These are phyloP conservation scores for Oegoconia quadripuncta DNA, from an alignment of 2,888 invertebrate genomes.

Conservation along the genomic window DNA sequence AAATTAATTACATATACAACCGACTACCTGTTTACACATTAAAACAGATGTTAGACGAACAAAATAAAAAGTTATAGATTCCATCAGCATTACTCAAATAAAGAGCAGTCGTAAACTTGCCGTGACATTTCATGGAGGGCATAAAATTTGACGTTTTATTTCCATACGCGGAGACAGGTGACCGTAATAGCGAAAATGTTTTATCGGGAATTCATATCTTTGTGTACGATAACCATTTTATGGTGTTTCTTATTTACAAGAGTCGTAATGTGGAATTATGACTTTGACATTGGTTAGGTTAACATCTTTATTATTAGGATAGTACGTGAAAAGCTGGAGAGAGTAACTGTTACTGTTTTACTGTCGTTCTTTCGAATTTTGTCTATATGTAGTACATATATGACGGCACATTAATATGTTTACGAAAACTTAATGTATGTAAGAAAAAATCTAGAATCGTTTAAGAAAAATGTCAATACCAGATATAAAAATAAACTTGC, in stretches of 20 bases:
- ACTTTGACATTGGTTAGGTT: background rate
- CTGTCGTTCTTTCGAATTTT: no score
- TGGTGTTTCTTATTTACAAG: constrained; percentile 1
- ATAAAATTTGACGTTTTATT: constrained; percentile 38
- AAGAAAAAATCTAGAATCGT: no score
- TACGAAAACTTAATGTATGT: no score
- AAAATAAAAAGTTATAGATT: constrained; percentile 39
- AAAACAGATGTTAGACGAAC: constrained; percentile 9
- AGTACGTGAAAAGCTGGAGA: no score
- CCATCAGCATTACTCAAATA: constrained; percentile 31
- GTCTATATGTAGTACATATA: no score
- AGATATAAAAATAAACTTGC: no score
- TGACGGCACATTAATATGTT: no score
- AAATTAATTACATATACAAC: background rate
- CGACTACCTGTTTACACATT: background rate
- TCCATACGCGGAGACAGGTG: constrained; percentile 30
- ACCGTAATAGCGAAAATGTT: constrained; percentile 29
- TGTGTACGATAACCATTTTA: constrained; percentile 22
- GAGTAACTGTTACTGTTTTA: no score
- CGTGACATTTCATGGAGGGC: constrained; percentile 25
- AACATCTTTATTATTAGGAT: background rate
- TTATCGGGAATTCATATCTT: constrained; percentile 36
- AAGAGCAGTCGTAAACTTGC: constrained; percentile 30
- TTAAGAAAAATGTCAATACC: no score
- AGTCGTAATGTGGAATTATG: background rate